A percentile compares a stretch with the other conserved stretches of the same genome.
Evolutionary conservation across 2,113 vertebrate species (phyloP).

Genomic region (Stercorarius parasiticus): DNA sequence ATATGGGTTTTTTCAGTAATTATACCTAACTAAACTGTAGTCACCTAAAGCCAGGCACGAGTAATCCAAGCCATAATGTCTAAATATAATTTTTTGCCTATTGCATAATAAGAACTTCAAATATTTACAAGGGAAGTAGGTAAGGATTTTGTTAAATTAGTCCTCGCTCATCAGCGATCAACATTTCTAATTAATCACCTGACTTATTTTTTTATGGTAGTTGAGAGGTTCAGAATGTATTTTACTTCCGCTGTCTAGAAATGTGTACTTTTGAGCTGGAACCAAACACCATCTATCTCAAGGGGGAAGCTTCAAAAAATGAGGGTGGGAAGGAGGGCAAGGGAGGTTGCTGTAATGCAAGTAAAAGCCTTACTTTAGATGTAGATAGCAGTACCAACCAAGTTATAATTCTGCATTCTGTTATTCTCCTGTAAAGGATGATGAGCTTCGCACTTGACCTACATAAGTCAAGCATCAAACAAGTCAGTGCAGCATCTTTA

Average conservation of each 20-base stretch:
- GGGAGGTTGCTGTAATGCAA: not conserved
- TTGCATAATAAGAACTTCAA: not conserved
- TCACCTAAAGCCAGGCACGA: not conserved
- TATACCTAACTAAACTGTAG: not conserved
- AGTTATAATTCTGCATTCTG: not conserved
- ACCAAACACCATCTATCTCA: not conserved
- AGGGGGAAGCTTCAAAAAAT: not conserved
- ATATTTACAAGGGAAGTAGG: not conserved
- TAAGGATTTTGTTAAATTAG: not conserved
- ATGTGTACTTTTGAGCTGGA: not conserved
- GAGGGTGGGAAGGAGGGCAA: not conserved
- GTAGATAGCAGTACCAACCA: not conserved
- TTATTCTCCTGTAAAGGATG: not conserved
- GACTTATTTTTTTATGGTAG: not conserved
- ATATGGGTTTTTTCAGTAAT: not conserved
- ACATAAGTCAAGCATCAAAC: accelerated
- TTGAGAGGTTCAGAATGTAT: not conserved
- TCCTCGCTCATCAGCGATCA: not conserved
- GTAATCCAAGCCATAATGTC: not conserved
- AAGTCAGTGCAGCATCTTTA: not conserved
- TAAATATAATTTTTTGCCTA: not conserved
- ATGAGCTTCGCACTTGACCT: not conserved
- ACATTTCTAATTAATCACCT: not conserved
- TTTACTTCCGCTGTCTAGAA: not conserved
- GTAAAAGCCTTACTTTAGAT: not conserved